Evolutionary conservation across 2,888 invertebrate genomes (phyloP), one percentile per base, ranked within the genome.

Genomic region (Lithophane ornitopus): DNA sequence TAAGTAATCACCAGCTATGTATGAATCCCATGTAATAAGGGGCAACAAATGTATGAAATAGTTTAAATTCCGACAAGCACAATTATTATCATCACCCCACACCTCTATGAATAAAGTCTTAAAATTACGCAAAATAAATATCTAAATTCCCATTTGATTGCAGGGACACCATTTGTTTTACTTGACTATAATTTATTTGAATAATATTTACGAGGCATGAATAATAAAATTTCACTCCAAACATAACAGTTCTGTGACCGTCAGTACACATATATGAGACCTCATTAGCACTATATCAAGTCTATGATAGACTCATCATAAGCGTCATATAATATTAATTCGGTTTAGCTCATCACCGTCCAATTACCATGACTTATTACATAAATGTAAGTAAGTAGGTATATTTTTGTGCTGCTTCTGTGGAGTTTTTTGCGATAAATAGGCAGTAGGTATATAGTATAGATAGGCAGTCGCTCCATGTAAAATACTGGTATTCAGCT

Each of bases 241-340:
- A 41, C 19, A 8, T 14, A 72, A 63, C 28, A 78, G 39, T 78
- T 86, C 34, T 70, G 72, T 70, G 19, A 1, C 1, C 26, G 63
- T 16, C 62, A 44, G 70, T 84, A 78, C 67, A n/a, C 67, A 67
- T 74, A 70, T 69, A 59, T 39, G 52, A 86, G 61, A 74, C 56
- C 84, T 86, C 84, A 74, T 84, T 86, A 84, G 66, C 69, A 67
- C 66, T 63, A 59, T 46, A 77, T 63, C 54, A 74, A 52, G 54
- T 65, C 58, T 65, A 44, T 78, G 61, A 81, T 63, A 69, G n/a
- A 62, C 65, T 73, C 41, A 66, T 69, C 46, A 69, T 56, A 76
- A 72, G 72, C 26, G 54, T 41, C 34, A 44, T 69, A 56, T 61
- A 12, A 67, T 82, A 76, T 56, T 61, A 69, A 66, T 69, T 72